These are phyloP conservation scores for Drosophila birchii DNA, from an alignment of 2,888 invertebrate genomes.

Conservation along the genomic window DNA sequence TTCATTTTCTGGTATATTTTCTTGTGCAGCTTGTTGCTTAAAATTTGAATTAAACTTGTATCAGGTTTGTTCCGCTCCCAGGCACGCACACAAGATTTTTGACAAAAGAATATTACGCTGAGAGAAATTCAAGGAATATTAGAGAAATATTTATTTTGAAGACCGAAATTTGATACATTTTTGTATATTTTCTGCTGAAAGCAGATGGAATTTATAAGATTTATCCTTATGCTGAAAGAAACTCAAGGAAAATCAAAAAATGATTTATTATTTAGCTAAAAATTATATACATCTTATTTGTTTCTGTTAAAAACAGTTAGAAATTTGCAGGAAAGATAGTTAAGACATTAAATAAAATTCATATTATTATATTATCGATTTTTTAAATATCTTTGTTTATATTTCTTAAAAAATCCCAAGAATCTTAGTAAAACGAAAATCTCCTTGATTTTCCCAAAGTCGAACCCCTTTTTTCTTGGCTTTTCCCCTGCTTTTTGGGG, in stretches of 20 bases:
- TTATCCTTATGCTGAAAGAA: too few relatives aligned
- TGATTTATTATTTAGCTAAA: too few relatives aligned
- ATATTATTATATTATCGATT: neutral
- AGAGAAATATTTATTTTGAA: neutral
- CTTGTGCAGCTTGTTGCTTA: conserved; percentile 36
- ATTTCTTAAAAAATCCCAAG: neutral
- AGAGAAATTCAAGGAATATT: neutral
- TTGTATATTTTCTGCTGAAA: neutral
- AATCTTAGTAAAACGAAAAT: too few relatives aligned
- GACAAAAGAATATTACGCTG: conserved; percentile 23
- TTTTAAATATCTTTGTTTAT: neutral
- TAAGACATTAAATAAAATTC: neutral
- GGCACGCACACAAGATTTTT: conserved; percentile 34
- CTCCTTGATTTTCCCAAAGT: neutral
- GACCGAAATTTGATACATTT: neutral
- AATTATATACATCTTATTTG: too few relatives aligned
- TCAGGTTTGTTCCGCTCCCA: conserved; percentile 7
- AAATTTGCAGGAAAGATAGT: neutral
- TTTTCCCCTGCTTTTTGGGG: neutral
- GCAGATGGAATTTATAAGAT: neutral
- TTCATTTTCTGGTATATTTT: conserved; percentile 4
- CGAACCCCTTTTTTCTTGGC: conserved; percentile 6
- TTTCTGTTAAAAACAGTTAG: too few relatives aligned
- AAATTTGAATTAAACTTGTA: conserved; percentile 64
- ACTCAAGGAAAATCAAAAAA: too few relatives aligned